Conservation (phyloP, 2,113 vertebrate genomes). For the Albula glossodonta region DNA sequence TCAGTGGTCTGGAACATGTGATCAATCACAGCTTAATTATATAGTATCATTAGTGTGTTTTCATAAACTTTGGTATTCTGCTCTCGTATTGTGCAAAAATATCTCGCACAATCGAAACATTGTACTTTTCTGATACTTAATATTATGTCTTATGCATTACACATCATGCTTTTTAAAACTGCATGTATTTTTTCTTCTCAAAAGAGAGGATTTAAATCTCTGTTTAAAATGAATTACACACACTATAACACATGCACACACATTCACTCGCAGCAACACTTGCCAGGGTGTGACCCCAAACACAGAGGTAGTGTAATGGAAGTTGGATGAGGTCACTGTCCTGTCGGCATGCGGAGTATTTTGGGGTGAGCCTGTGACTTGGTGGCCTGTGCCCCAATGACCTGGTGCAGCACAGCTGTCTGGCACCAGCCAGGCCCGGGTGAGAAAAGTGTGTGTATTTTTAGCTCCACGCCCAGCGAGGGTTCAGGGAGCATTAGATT, state of each 20-base stretch:
- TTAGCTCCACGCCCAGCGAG: slow-evolving; percentile 30
- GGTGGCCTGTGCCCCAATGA: neutral
- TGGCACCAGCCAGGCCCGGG: slow-evolving; percentile 27
- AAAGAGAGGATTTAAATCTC: neutral
- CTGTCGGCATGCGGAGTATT: slow-evolving; percentile 17
- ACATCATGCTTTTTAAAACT: no score
- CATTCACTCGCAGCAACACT: slow-evolving; percentile 20
- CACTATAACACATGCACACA: neutral
- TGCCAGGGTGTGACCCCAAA: neutral
- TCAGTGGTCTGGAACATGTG: no score
- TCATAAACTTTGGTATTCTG: neutral
- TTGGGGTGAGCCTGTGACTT: neutral
- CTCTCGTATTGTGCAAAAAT: no score
- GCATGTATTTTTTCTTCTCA: no score
- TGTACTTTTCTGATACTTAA: no score
- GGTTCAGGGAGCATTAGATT: slow-evolving; percentile 62
- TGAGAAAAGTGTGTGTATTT: slow-evolving; percentile 45
- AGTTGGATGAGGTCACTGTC: neutral
- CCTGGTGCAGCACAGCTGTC: slow-evolving; percentile 7
- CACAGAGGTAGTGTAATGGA: neutral
- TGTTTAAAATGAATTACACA: neutral
- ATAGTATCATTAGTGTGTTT: neutral
- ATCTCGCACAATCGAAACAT: no score
- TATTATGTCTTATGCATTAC: no score
- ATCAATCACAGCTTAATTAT: no score